Evolutionary conservation across 2,113 vertebrate genomes (phyloP), one percentile per base, ranked within the genome.

Genomic region (Carollia perspicillata): DNA sequence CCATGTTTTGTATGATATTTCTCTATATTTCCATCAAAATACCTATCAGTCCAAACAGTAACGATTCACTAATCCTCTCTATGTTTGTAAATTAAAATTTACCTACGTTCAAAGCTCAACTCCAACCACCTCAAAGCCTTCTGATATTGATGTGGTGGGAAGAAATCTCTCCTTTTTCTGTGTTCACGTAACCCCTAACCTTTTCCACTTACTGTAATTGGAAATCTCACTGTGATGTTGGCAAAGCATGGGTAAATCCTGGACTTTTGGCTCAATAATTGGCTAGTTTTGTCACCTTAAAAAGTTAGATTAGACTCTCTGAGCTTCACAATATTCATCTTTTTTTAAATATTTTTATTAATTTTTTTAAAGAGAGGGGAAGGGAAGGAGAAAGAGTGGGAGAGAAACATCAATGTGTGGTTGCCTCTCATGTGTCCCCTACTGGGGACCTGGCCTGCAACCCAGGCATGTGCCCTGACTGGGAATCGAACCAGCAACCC

Each of bases 21-120:
- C 47, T 96, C n/a, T 68, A 2, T 63, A 22, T 49, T 93, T 86
- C 22, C 37, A 33, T 86, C 86, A 77, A 90, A 93, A 83, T 86
- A 40, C 5, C 3, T 33, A 28, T 44, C 22, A 42, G 13, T 51
- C 7, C 14, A 55, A 90, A 35, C 14, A 72, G 9, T 13, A 75
- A 8, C 3, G 40, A n/a, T 23, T 71, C 11, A 23, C 11, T 35
- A 9, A 33, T 55, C 10, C 7, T 60, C 16, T 91, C 69, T n/a
- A 3, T 11, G 47, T 69, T 78, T 55, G 53, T 33, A 79, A 84
- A 23, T 84, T 79, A 88, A 72, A 88, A 55, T 37, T 51, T 89
- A 74, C n/a, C 78, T 23, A 89, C 84, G 14, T 10, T 78, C 88
- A 35, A 77, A 79, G 11, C 3, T 79, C 23, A 51, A 12, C 18